Percentiles rank a stretch among this genome's conserved stretches.
Evolutionary conservation across 2,113 vertebrate genomes (phyloP).

Genomic region (Catharus minimus): DNA sequence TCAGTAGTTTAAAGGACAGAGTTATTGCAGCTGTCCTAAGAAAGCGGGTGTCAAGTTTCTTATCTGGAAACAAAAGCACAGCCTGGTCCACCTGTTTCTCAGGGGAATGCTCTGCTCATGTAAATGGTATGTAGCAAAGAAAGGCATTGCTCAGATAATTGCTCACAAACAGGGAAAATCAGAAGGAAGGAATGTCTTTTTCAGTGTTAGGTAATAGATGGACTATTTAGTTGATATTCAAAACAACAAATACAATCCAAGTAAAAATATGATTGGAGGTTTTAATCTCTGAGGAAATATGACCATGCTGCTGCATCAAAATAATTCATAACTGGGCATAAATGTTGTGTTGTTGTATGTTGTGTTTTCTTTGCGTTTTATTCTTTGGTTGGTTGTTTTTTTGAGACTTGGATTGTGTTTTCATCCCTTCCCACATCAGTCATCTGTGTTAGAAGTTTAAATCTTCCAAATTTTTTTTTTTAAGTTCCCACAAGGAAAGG

Average conservation of each 20-base stretch:
- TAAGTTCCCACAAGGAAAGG: background rate
- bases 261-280: background rate
- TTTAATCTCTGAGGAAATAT: background rate
- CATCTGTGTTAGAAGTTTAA: background rate
- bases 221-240: background rate
- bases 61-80: conserved; percentile 19
- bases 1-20: background rate
- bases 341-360: background rate
- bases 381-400: background rate
- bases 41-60: conserved; percentile 2
- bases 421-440: background rate
- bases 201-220: background rate
- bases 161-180: background rate
- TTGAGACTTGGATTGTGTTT: background rate
- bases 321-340: background rate
- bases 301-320: background rate
- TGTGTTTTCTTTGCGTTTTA: background rate
- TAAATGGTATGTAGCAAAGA: conserved; percentile 9
- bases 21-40: conserved; percentile 27
- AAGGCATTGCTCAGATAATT: background rate
- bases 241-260: background rate
- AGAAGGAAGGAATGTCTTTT: background rate
- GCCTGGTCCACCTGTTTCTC: conserved; percentile 38
- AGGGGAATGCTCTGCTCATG: conserved; percentile 32
- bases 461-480: background rate